Evolutionary conservation across 2,888 invertebrate genomes (phyloP).

Genomic region (Phaedon cochleariae): DNA sequence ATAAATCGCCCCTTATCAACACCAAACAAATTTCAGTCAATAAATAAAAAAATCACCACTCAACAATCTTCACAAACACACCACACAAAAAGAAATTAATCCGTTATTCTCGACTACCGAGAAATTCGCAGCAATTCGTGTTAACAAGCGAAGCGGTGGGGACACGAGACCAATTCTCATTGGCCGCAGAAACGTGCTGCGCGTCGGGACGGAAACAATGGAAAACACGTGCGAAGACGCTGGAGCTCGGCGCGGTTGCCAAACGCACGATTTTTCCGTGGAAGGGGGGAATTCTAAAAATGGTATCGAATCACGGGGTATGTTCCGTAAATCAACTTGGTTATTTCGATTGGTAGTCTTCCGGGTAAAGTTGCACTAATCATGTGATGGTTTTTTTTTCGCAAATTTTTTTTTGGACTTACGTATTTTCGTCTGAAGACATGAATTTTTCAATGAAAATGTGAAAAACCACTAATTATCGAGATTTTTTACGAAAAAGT

Average conservation of each 20-base stretch:
- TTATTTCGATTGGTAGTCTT: too few relatives aligned
- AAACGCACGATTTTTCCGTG: background rate
- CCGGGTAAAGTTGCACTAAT: too few relatives aligned
- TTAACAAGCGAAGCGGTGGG: background rate
- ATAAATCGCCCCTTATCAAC: constrained; percentile 12
- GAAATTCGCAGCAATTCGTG: constrained; percentile 10
- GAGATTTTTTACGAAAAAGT: too few relatives aligned
- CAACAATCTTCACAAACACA: constrained; percentile 26
- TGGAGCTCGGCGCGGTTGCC: background rate
- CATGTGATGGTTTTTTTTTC: too few relatives aligned
- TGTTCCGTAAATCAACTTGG: too few relatives aligned
- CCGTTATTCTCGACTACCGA: constrained; percentile 20
- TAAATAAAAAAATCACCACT: constrained; percentile 27
- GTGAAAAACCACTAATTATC: too few relatives aligned
- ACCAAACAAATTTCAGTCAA: constrained; percentile 5
- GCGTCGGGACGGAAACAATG: background rate
- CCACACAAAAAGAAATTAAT: constrained; percentile 13
- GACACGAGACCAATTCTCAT: background rate
- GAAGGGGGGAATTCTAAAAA: background rate
- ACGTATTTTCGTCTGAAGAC: too few relatives aligned
- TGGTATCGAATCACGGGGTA: too few relatives aligned
- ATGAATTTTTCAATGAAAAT: too few relatives aligned
- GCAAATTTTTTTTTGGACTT: too few relatives aligned
- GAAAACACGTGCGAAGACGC: background rate
- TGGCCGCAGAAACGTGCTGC: background rate